phyloP scores from a whole-genome alignment of 2,888 invertebrate species.

The Eilema sororculum region DNA sequence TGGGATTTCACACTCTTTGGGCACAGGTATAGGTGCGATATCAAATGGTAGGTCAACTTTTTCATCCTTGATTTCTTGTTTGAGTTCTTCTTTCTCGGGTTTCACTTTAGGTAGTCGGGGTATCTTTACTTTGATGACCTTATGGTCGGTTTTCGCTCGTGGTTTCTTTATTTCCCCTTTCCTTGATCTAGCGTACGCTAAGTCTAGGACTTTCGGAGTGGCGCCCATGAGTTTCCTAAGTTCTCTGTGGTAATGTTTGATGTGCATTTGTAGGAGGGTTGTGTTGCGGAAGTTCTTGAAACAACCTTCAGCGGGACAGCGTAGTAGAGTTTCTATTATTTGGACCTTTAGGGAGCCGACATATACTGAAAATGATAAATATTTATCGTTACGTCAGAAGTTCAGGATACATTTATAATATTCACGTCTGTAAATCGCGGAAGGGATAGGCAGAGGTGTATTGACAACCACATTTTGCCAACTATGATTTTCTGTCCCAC shows the following conservation, averaged over 20 bases:
- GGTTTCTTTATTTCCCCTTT: conserved; percentile 55
- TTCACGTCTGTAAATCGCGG: too few species aligned
- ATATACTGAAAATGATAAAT: conserved; percentile 71
- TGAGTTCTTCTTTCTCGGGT: conserved; percentile 56
- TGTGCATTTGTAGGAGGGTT: conserved; percentile 96
- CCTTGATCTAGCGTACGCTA: conserved; percentile 92
- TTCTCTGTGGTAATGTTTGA: conserved; percentile 97
- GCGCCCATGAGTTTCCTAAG: conserved; percentile 91
- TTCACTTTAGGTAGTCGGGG: conserved; percentile 66
- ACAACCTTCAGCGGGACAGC: conserved; percentile 94
- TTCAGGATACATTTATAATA: too few species aligned
- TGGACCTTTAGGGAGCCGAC: conserved; percentile 89
- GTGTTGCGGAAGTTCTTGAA: conserved; percentile 96
- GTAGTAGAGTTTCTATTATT: conserved; percentile 89
- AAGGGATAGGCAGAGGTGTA: too few species aligned
- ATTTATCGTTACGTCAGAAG: background rate
- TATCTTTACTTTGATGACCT: conserved; percentile 72
- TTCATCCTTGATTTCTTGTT: conserved; percentile 38
- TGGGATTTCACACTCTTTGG: conserved; percentile 37
- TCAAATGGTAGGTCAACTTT: conserved; percentile 49
- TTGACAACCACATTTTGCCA: too few species aligned
- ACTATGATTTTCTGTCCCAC: too few species aligned
- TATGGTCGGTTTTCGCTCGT: conserved; percentile 51
- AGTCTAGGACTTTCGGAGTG: conserved; percentile 94
- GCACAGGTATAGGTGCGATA: conserved; percentile 43